phyloP scores from a whole-genome alignment of 2,797 vertebrate genomes.

The Notamacropus eugenii region DNA sequence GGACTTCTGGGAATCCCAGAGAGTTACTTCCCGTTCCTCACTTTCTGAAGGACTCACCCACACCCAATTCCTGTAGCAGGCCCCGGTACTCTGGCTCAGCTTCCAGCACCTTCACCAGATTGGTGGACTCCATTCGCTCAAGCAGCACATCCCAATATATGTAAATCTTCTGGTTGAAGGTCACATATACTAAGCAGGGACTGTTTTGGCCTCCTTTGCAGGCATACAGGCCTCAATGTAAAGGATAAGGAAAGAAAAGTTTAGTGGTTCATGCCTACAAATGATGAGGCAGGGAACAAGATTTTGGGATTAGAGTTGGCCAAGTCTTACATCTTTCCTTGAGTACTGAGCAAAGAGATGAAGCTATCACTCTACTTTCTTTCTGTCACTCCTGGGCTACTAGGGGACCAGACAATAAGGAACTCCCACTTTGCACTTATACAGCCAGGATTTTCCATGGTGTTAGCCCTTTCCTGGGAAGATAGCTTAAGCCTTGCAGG shows the following conservation, averaged over 20 bases:
- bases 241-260: neutral
- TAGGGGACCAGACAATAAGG: neutral
- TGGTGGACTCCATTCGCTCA: slow-evolving; percentile 97
- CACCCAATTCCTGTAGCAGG: slow-evolving; percentile 87
- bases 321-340: neutral
- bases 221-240: slow-evolving; percentile 92
- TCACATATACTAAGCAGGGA: slow-evolving; percentile 97
- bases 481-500: neutral
- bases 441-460: neutral
- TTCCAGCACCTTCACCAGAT: slow-evolving; percentile 92
- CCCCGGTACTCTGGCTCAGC: slow-evolving; percentile 87
- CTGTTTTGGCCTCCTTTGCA: slow-evolving; percentile 95
- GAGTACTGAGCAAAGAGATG: neutral
- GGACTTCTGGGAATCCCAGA: neutral
- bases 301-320: neutral
- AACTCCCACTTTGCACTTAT: neutral
- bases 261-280: neutral
- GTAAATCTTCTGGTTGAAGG: slow-evolving; percentile 97
- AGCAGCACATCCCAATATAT: slow-evolving; percentile 97
- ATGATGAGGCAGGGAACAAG: neutral
- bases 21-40: neutral
- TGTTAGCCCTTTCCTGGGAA: neutral
- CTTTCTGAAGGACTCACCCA: slow-evolving; percentile 88
- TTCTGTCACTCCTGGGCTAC: slow-evolving; percentile 8
- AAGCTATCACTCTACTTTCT: slow-evolving; percentile 14